These are phyloP conservation scores for Heliothis peltigera DNA, from an alignment of 2,888 invertebrate species.

Conservation along the genomic window DNA sequence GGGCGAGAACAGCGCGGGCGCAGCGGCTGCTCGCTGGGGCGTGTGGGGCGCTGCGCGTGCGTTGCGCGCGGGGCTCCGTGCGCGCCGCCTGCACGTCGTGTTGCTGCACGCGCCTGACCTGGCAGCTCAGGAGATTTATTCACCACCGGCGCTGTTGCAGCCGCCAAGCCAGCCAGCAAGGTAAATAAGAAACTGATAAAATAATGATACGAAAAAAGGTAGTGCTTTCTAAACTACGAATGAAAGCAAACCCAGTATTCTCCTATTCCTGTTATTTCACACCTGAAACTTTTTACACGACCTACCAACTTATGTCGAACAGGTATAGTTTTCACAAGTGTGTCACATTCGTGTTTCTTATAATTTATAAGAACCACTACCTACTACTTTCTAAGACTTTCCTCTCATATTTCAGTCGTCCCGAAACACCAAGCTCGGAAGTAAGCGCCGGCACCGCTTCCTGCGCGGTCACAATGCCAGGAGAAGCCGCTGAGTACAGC, in stretches of 20 bases:
- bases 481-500: slow-evolving; percentile 91
- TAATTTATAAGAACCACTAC: not conserved
- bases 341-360: no score
- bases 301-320: no score
- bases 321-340: no score
- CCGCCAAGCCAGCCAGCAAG: slow-evolving; percentile 84
- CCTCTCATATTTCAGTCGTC: slow-evolving; percentile 76
- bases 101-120: slow-evolving; percentile 93
- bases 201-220: no score
- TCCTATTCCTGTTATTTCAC: no score
- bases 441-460: slow-evolving; percentile 81
- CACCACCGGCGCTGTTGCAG: slow-evolving; percentile 88
- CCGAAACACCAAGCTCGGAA: slow-evolving; percentile 86
- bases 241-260: no score
- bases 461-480: slow-evolving; percentile 88
- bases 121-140: slow-evolving; percentile 91
- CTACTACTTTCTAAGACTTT: not conserved
- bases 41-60: slow-evolving; percentile 95
- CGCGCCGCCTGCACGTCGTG: slow-evolving; percentile 93
- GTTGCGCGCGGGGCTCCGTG: slow-evolving; percentile 92
- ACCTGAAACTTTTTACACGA: no score
- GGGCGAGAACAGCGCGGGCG: slow-evolving; percentile 79
- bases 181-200: slow-evolving; percentile 59
- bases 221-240: no score
- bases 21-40: slow-evolving; percentile 92